Percentiles rank a stretch among this genome's conserved stretches.
Evolutionary conservation across 1,140 invertebrate genomes (phyloP).

Genomic region (Schlechtendalia chinensis): DNA sequence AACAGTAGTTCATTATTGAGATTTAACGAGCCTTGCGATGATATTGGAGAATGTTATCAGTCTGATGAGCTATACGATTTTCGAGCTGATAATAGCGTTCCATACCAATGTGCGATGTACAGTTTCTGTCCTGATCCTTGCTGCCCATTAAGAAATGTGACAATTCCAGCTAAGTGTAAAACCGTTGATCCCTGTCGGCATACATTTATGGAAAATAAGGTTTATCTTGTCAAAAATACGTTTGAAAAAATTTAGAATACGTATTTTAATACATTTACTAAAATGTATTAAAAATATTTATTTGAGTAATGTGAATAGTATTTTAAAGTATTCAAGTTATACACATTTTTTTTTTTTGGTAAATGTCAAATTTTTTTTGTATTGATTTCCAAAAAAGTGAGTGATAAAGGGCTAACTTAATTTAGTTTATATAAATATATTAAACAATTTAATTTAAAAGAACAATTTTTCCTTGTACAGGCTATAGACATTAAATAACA

Average conservation of each 20-base stretch:
- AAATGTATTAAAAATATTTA: too few relatives aligned
- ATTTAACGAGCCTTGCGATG: conserved; percentile 63
- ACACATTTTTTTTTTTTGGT: too few relatives aligned
- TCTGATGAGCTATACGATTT: conserved; percentile 58
- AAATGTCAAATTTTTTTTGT: too few relatives aligned
- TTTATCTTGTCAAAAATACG: not conserved
- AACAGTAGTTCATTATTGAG: conserved; percentile 51
- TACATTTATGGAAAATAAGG: not conserved
- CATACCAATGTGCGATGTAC: conserved; percentile 64
- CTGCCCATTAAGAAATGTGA: conserved; percentile 58
- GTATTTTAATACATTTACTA: too few relatives aligned
- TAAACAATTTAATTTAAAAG: too few relatives aligned
- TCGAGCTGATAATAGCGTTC: conserved; percentile 60
- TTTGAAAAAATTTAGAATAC: not conserved
- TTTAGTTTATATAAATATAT: too few relatives aligned
- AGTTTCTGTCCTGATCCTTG: conserved; percentile 69
- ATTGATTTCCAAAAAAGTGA: too few relatives aligned
- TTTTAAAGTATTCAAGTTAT: too few relatives aligned
- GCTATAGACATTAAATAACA: too few relatives aligned
- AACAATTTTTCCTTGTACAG: too few relatives aligned
- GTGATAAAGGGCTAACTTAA: too few relatives aligned
- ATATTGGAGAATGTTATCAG: conserved; percentile 63
- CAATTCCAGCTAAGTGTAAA: conserved; percentile 55
- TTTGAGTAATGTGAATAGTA: too few relatives aligned
- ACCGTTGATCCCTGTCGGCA: conserved; percentile 50